phyloP scores from a whole-genome alignment of 1,140 invertebrate species.

The Zaprionus ghesquierei region DNA sequence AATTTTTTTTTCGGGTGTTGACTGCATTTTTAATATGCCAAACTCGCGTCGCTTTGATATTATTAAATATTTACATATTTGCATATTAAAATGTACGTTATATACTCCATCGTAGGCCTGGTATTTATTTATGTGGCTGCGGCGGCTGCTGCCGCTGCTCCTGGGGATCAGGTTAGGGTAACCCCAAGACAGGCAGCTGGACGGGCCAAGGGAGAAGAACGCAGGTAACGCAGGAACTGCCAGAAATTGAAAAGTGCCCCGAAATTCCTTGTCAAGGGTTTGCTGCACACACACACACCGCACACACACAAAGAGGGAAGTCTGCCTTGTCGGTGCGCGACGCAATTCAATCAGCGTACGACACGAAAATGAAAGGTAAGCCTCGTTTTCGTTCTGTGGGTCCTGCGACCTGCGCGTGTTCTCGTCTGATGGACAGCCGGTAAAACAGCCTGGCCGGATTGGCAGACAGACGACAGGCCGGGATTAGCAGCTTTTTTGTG shows the following conservation, averaged over 20 bases:
- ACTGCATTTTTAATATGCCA: slow-evolving; percentile 61
- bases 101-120: slow-evolving; percentile 37
- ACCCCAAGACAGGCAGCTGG: not conserved
- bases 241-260: slow-evolving; percentile 57
- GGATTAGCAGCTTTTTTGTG: slow-evolving; percentile 27
- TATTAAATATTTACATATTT: slow-evolving; percentile 81
- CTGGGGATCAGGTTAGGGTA: not conserved
- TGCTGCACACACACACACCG: slow-evolving; percentile 26
- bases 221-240: not conserved
- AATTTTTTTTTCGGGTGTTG: slow-evolving; percentile 16
- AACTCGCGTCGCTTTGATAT: slow-evolving; percentile 57
- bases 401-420: not conserved
- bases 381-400: slow-evolving; percentile 3
- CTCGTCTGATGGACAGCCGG: slow-evolving; percentile 40
- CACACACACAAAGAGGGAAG: slow-evolving; percentile 8
- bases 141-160: not conserved
- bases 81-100: slow-evolving; percentile 65
- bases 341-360: slow-evolving; percentile 75
- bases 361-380: slow-evolving; percentile 73
- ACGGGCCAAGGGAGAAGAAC: no score
- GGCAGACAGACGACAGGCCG: slow-evolving; percentile 2
- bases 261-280: slow-evolving; percentile 20
- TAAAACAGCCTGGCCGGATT: not conserved
- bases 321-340: slow-evolving; percentile 21
- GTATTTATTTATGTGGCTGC: slow-evolving; percentile 64